Conservation (phyloP, 2,113 vertebrate species). For the Tyrannus savana region DNA sequence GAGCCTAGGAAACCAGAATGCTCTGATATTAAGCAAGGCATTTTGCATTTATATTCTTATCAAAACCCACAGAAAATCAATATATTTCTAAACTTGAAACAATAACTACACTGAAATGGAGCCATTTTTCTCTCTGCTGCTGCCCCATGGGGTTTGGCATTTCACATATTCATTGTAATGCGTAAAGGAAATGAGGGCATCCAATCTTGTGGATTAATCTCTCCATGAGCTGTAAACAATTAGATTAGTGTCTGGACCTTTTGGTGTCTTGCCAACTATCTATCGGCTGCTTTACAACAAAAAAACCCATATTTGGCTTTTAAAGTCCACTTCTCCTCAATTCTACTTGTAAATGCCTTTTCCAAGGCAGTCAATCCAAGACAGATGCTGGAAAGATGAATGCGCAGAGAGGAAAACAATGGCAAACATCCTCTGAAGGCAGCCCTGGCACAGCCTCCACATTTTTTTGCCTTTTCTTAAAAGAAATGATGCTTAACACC, state of each 20-base stretch:
- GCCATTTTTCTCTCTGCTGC: conserved; percentile 10
- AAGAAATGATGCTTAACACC: not conserved
- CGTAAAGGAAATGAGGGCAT: conserved; percentile 54
- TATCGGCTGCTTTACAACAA: conserved; percentile 46
- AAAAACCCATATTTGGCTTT: conserved; percentile 10
- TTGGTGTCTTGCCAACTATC: conserved; percentile 44
- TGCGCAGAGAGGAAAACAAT: not conserved
- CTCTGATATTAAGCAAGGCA: not conserved
- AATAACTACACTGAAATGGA: conserved; percentile 31
- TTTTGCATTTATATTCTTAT: conserved; percentile 27
- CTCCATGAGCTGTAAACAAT: conserved; percentile 62
- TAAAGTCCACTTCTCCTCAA: conserved; percentile 3
- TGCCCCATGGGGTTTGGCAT: conserved; percentile 51
- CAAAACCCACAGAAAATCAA: conserved; percentile 41
- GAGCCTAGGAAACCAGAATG: not conserved
- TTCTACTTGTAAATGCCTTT: conserved; percentile 18
- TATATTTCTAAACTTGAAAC: conserved; percentile 29
- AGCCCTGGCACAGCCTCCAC: not conserved
- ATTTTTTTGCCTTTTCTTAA: not conserved
- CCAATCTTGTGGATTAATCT: conserved; percentile 61
- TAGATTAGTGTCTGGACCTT: conserved; percentile 62
- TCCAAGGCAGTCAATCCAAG: conserved; percentile 33
- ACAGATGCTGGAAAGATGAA: conserved; percentile 41
- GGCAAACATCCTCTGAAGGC: conserved; percentile 20
- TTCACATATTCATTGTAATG: conserved; percentile 52